These are phyloP conservation scores for Hyla sarda DNA, from an alignment of 2,113 vertebrate genomes.

Conservation along the genomic window DNA sequence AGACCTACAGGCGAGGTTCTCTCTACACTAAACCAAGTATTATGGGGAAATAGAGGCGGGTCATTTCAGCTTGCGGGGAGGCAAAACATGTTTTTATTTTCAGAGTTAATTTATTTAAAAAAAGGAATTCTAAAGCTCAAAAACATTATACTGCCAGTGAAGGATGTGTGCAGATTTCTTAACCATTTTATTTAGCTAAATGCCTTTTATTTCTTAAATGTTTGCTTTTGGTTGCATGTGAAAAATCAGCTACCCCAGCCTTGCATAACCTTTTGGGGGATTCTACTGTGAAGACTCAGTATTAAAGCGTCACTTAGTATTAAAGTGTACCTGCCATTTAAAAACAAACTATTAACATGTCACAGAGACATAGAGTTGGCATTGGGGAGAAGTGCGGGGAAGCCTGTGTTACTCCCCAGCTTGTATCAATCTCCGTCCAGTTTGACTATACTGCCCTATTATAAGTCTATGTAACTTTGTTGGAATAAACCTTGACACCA, in stretches of 20 bases:
- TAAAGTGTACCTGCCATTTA: too few relatives aligned
- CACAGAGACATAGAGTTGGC: too few relatives aligned
- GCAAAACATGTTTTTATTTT: background rate
- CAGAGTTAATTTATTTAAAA: background rate
- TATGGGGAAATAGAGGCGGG: background rate
- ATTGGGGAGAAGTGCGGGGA: too few relatives aligned
- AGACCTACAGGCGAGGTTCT: constrained; percentile 70
- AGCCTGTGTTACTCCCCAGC: too few relatives aligned
- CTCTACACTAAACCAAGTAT: constrained; percentile 44
- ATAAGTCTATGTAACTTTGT: too few relatives aligned
- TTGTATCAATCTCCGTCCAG: too few relatives aligned
- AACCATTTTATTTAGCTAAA: background rate
- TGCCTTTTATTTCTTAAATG: background rate
- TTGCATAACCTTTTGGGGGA: background rate
- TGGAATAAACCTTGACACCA: too few relatives aligned
- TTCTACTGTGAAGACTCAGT: background rate
- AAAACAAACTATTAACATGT: too few relatives aligned
- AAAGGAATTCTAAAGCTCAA: background rate
- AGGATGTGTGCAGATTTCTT: background rate
- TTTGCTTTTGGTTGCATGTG: background rate
- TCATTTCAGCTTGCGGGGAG: background rate
- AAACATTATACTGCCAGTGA: background rate
- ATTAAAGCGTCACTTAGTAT: too few relatives aligned
- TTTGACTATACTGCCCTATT: too few relatives aligned
- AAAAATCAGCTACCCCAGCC: background rate